A percentile compares a stretch with the other conserved stretches of the same genome.
These are phyloP conservation scores for Peucedramus taeniatus DNA, from an alignment of 2,113 vertebrate genomes.

Conservation along the genomic window DNA sequence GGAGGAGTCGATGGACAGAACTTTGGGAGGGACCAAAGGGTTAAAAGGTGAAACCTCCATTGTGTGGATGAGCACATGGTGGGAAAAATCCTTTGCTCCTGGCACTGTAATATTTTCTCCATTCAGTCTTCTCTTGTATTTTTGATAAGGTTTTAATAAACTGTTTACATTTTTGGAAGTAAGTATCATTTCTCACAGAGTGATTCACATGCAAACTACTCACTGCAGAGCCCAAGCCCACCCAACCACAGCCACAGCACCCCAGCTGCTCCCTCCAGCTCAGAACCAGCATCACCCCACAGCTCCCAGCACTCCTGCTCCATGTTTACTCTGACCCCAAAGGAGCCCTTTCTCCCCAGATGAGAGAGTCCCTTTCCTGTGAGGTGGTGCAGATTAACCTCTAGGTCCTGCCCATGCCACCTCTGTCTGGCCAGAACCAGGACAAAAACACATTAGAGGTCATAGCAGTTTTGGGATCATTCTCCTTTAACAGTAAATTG, in stretches of 20 bases:
- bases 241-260: neutral
- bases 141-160: neutral
- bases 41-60: neutral
- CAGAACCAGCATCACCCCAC: fast-evolving
- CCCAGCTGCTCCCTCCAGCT: neutral
- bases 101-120: neutral
- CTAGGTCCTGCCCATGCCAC: neutral
- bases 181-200: neutral
- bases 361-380: fast-evolving
- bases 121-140: neutral
- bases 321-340: neutral
- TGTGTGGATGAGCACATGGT: neutral
- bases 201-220: neutral
- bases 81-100: neutral
- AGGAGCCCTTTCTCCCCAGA: neutral
- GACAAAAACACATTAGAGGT: neutral
- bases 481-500: neutral
- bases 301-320: fast-evolving
- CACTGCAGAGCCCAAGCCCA: fast-evolving
- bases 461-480: neutral
- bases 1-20: neutral
- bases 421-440: neutral
- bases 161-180: neutral
- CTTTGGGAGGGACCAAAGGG: neutral
- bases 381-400: neutral